Evolutionary conservation across 2,113 vertebrate genomes (phyloP).

Genomic region (Grallaria varia): DNA sequence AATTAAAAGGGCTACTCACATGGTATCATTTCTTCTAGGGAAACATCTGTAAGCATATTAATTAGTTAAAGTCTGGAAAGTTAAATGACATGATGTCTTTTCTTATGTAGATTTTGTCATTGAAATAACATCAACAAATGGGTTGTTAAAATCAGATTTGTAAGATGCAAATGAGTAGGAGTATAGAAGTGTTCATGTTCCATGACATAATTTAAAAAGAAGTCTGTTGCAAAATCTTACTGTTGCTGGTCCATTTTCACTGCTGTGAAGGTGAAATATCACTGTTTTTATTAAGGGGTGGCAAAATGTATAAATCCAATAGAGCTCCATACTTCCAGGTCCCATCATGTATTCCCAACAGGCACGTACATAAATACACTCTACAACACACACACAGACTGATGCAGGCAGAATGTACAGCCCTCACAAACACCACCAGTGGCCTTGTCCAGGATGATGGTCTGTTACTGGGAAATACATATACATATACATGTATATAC

Average conservation of each 20-base stretch:
- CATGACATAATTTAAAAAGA: not conserved
- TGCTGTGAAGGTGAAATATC: not conserved
- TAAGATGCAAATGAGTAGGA: not conserved
- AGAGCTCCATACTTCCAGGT: not conserved
- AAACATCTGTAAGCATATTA: not conserved
- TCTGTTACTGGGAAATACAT: not conserved
- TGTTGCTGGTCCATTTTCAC: not conserved
- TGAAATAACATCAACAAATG: not conserved
- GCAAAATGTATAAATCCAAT: not conserved
- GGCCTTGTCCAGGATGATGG: not conserved
- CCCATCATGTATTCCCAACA: not conserved
- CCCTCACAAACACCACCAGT: not conserved
- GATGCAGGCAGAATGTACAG: not conserved
- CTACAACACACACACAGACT: not conserved
- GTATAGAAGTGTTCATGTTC: not conserved
- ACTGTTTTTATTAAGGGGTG: not conserved
- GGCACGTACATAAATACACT: not conserved
- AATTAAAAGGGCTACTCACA: not conserved
- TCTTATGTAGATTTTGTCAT: not conserved
- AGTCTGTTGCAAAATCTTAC: not conserved
- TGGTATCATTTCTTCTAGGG: not conserved
- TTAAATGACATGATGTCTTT: not conserved
- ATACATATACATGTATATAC: fast-evolving
- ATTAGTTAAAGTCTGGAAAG: not conserved
- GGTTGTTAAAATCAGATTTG: not conserved